Percentiles rank a stretch among this genome's conserved stretches.
Evolutionary conservation across 2,888 invertebrate genomes (phyloP).

Genomic region (Ophion slaviceki): DNA sequence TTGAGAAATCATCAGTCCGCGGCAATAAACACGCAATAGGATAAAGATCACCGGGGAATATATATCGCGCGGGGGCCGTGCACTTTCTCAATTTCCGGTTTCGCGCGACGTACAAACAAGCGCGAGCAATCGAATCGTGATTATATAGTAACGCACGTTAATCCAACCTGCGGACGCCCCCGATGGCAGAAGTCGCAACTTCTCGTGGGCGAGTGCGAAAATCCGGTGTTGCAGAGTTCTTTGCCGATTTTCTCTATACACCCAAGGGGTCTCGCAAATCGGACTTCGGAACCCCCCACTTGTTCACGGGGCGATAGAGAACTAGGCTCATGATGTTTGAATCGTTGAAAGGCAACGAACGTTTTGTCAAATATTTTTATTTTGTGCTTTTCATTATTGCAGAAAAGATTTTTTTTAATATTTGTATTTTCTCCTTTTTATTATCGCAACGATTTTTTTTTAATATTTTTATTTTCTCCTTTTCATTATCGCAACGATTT

Average conservation of each 20-base stretch:
- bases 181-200: conserved; percentile 35
- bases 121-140: conserved; percentile 60
- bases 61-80: neutral
- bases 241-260: conserved; percentile 6
- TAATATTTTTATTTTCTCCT: too few species aligned
- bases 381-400: too few species aligned
- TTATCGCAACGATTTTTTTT: too few species aligned
- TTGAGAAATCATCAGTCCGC: conserved; percentile 71
- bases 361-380: too few species aligned
- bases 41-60: conserved; percentile 3
- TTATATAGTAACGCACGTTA: conserved; percentile 71
- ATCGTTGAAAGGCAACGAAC: too few species aligned
- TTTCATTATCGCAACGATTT: too few species aligned
- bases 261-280: neutral
- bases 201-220: conserved; percentile 70
- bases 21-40: conserved; percentile 26
- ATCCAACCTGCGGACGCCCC: neutral
- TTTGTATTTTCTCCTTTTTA: too few species aligned
- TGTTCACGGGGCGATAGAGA: too few species aligned
- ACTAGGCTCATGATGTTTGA: too few species aligned
- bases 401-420: too few species aligned
- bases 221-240: conserved; percentile 69
- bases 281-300: neutral
- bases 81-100: conserved; percentile 82
- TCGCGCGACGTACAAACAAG: conserved; percentile 76